Base-by-base conservation (phyloP, 1,140 invertebrate genomes). In the Gerris buenoi region DNA sequence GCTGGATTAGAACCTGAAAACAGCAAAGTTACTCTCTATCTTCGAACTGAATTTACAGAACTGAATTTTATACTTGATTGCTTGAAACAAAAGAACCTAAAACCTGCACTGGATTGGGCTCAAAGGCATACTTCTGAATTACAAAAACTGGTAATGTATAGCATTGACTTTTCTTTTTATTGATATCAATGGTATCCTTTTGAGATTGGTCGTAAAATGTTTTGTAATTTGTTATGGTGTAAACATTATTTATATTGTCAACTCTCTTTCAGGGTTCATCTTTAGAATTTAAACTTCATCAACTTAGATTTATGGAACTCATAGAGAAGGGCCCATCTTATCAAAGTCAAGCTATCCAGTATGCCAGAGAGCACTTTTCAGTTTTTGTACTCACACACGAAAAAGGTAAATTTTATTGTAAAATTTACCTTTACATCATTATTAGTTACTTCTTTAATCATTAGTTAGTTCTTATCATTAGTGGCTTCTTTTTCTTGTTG, bases 201-300 rank as follows among this genome's bases (percentile, higher is more conserved):
- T n/a, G n/a, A n/a, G n/a, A n/a, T n/a, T n/a, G n/a, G n/a, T n/a
- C n/a, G n/a, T n/a, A n/a, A n/a, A n/a, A n/a, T n/a, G n/a, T n/a
- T n/a, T n/a, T n/a, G n/a, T n/a, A n/a, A n/a, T n/a, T n/a, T n/a
- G n/a, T n/a, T n/a, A n/a, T n/a, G n/a, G n/a, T n/a, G n/a, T n/a
- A n/a, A n/a, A n/a, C n/a, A n/a, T n/a, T n/a, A n/a, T n/a, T n/a
- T n/a, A n/a, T n/a, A 46, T 46, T 46, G 33, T 67, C 25, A 64
- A 63, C 18, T 71, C 61, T 69, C 63, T 62, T 72, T 66, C 71
- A 86, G 84, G 84, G 85, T 78, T 93, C 90, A 63, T 82, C 85
- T 27, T 79, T 95, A 56, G 91, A 94, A 78, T 95, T 95, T 75
- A 92, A 91, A 75, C 77, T 95, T 64, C 91, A 95, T 65, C 77